phyloP scores from a whole-genome alignment of 2,113 vertebrate genomes.

The Piprites chloris region DNA sequence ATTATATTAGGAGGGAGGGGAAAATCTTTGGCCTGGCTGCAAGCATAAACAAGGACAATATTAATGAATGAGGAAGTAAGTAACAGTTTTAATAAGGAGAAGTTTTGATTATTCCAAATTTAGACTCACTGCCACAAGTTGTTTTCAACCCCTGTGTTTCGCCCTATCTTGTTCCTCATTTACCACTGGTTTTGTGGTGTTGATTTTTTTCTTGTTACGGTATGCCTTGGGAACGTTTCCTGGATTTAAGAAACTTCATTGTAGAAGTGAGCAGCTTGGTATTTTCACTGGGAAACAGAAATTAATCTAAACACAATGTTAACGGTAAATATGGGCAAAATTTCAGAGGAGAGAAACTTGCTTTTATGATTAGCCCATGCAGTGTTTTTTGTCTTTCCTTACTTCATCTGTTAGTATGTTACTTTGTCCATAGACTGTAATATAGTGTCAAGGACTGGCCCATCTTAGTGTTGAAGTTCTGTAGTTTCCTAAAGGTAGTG shows the following conservation, averaged over 20 bases:
- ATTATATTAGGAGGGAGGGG: slow-evolving; percentile 33
- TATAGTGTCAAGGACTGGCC: not conserved
- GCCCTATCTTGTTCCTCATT: not conserved
- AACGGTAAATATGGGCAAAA: not conserved
- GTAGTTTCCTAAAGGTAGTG: not conserved
- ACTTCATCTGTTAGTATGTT: not conserved
- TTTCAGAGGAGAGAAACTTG: not conserved
- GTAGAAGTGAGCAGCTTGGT: not conserved
- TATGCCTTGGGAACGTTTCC: not conserved
- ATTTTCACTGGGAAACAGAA: not conserved
- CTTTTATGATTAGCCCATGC: not conserved
- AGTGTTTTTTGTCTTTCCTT: not conserved
- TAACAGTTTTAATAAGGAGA: slow-evolving; percentile 7
- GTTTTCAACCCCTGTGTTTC: not conserved
- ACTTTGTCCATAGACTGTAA: not conserved
- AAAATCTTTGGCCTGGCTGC: slow-evolving; percentile 29
- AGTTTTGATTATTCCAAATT: not conserved
- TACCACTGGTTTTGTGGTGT: not conserved
- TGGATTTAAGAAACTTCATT: not conserved
- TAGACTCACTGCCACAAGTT: not conserved
- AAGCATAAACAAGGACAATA: not conserved
- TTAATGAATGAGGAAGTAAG: slow-evolving; percentile 17
- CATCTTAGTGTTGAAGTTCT: not conserved
- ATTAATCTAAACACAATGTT: not conserved
- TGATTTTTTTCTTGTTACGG: not conserved